A percentile compares a stretch with the other conserved stretches of the same genome.
Conservation (phyloP, 2,113 vertebrate species). For the Chaenogobius annularis region DNA sequence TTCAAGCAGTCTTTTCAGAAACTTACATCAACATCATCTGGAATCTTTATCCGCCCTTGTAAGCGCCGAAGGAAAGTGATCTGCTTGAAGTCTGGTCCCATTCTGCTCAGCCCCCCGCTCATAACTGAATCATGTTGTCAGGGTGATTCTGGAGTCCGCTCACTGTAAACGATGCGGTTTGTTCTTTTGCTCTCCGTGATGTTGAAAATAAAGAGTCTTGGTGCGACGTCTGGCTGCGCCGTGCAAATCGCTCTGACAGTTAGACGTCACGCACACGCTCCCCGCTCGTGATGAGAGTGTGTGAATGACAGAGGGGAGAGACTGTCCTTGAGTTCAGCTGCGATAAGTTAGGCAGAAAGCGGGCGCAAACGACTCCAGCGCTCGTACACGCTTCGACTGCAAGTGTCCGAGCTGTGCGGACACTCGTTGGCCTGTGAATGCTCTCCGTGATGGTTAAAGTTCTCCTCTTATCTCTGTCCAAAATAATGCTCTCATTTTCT, state of each 20-base stretch:
- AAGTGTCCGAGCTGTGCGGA: too few species aligned
- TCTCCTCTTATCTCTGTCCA: too few species aligned
- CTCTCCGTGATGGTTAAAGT: too few species aligned
- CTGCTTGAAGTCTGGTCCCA: not conserved
- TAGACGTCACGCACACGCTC: not conserved
- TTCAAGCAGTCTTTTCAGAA: not conserved
- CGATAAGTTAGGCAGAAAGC: too few species aligned
- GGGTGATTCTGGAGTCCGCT: slow-evolving; percentile 2
- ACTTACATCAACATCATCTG: not conserved
- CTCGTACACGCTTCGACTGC: too few species aligned
- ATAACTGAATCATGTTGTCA: slow-evolving; percentile 7
- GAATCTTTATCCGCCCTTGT: not conserved
- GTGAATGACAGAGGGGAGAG: slow-evolving; percentile 6
- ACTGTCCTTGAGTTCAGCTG: slow-evolving; percentile 1
- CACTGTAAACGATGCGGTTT: slow-evolving; percentile 4
- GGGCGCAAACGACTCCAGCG: not conserved
- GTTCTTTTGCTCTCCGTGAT: slow-evolving; percentile 16
- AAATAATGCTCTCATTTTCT: too few species aligned
- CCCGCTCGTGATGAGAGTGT: not conserved
- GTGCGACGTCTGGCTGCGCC: not conserved
- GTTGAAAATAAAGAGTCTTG: slow-evolving; percentile 13
- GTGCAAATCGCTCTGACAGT: not conserved
- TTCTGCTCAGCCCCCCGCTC: not conserved
- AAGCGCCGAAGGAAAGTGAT: not conserved
- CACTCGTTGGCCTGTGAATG: too few species aligned